These are phyloP conservation scores for Capra hircus DNA, from an alignment of 2,113 vertebrate species.

Conservation along the genomic window DNA sequence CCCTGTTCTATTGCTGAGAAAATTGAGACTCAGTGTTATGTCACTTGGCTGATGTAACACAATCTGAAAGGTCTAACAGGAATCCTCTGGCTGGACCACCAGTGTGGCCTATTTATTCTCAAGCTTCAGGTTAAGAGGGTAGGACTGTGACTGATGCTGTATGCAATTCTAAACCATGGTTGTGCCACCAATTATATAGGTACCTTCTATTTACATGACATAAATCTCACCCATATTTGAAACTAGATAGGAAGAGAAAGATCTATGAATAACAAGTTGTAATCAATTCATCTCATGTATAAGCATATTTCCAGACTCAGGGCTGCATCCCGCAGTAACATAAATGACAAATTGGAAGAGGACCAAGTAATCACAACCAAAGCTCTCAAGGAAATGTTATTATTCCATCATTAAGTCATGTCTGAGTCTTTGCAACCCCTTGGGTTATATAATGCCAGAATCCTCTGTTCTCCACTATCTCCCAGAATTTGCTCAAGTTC, in stretches of 20 bases:
- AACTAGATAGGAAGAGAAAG: neutral
- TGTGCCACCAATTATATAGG: neutral
- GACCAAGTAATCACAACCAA: neutral
- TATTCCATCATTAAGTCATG: neutral
- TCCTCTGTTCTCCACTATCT: neutral
- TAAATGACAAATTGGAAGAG: neutral
- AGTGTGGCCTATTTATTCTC: neutral
- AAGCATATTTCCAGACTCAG: neutral
- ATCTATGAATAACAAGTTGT: neutral
- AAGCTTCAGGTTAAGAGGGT: neutral
- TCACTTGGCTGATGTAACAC: neutral
- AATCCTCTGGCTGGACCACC: neutral
- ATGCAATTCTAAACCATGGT: neutral
- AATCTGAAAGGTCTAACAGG: neutral
- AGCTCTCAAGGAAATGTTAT: neutral
- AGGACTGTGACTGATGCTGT: neutral
- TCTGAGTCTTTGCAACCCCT: neutral
- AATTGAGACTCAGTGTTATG: neutral
- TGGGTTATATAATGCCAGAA: neutral
- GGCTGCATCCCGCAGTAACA: neutral
- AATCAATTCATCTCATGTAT: neutral
- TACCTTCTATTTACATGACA: neutral
- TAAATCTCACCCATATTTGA: neutral
- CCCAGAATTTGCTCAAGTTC: neutral
- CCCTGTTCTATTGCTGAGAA: neutral